Percentiles rank a stretch among this genome's conserved stretches.
phyloP scores from a whole-genome alignment of 2,888 invertebrate genomes.

The Temnothorax rugatulus region DNA sequence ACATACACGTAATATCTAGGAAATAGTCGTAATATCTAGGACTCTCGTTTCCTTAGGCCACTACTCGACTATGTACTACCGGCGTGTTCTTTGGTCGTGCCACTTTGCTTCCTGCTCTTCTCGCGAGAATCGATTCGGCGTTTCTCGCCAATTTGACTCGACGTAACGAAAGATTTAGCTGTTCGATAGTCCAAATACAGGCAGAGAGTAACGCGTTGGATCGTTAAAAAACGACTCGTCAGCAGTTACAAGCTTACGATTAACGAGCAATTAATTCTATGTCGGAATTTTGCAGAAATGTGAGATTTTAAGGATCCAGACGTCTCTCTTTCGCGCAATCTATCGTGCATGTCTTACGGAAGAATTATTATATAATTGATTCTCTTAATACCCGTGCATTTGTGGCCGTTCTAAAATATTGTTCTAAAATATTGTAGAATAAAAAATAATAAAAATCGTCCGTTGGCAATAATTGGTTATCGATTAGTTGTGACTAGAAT shows the following conservation, averaged over 20 bases:
- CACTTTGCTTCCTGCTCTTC: slow-evolving; percentile 45
- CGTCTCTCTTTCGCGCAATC: slow-evolving; percentile 2
- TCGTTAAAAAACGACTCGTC: slow-evolving; percentile 13
- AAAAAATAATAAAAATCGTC: slow-evolving; percentile 46
- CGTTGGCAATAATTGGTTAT: slow-evolving; percentile 22
- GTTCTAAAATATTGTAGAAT: slow-evolving; percentile 33
- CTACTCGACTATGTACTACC: slow-evolving; percentile 72
- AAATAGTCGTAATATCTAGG: slow-evolving; percentile 68
- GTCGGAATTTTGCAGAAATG: background rate
- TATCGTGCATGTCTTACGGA: background rate
- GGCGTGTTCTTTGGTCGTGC: slow-evolving; percentile 73
- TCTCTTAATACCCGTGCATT: background rate
- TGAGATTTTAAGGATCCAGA: slow-evolving; percentile 17
- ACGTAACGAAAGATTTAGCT: slow-evolving; percentile 23
- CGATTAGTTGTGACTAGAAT: slow-evolving; percentile 20
- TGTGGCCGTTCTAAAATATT: slow-evolving; percentile 26
- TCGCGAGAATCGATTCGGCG: slow-evolving; percentile 36
- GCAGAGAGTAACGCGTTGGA: background rate
- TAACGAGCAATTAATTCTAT: background rate
- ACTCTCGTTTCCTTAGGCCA: slow-evolving; percentile 68
- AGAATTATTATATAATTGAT: slow-evolving; percentile 31
- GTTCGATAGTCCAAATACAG: background rate
- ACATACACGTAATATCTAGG: slow-evolving; percentile 76
- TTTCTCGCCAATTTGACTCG: slow-evolving; percentile 29
- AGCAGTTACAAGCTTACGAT: background rate